Base-by-base conservation (phyloP, 2,113 vertebrate species). In the Potamarius usumacintae region DNA sequence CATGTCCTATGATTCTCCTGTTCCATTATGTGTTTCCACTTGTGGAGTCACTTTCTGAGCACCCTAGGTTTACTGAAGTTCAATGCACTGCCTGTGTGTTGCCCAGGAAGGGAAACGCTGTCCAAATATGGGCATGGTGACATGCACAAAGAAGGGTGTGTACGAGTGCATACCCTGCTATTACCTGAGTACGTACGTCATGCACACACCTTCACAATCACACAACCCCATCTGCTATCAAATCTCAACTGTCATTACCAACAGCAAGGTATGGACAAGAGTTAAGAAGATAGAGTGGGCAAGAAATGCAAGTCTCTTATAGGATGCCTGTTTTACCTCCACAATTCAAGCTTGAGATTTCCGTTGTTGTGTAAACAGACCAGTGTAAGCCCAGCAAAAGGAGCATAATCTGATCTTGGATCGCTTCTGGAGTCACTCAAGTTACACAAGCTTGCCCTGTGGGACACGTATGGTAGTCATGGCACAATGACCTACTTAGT, bases 111-210 rank as follows among this genome's bases (percentile, higher is more conserved):
- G 94, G 94, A 95, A 95, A 93, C 90, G 86, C 17, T 94, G 91
- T 90, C 94, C 94, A 95, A 94, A 94, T 96, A 94, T 94, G 93
- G 90, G 90, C 93, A 93, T 80, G 86, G 92, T 91, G 92, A 93
- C 93, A 87, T 20, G 20, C 55, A 88, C 88, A 89, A 72, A 88
- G 77, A 91, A 93, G 94, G 94, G 94, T 94, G 94, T 94, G 92
- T 92, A 92, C 86, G 88, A 92, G 92, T 91, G 76, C 72, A 71
- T 88, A 25, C 67, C 65, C n/a, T 83, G 77, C 84, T 71, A 55
- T 83, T 86, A 93, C 90, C 90, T 90, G 87, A 91, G 85, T 72
- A 88, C 82, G 86, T 90, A 84, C 88, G 85, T 88, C 90, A 87
- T 86, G 72, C 55, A 86, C 82, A 91, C 89, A 88, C 88, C 85